These are phyloP conservation scores for Rhadinocentrus ornatus DNA, from an alignment of 2,797 vertebrate species.

Conservation along the genomic window DNA sequence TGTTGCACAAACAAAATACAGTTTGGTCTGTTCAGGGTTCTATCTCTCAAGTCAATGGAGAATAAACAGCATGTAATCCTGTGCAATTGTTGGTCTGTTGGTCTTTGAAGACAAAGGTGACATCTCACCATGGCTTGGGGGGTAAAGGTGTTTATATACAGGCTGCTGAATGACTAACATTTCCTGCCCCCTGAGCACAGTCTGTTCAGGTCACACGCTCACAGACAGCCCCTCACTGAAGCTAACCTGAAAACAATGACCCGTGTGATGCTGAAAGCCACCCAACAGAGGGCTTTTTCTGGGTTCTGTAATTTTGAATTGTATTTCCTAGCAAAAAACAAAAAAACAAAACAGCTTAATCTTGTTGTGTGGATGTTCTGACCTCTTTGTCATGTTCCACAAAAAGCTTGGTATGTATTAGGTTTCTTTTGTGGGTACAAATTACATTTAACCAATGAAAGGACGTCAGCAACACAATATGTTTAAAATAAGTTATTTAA, in stretches of 20 bases:
- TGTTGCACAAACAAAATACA: constrained; percentile 9
- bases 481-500: background rate
- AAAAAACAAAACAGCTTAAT: constrained; percentile 13
- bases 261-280: constrained; percentile 48
- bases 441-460: background rate
- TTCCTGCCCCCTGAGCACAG: constrained; percentile 68
- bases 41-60: constrained; percentile 10
- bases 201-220: constrained; percentile 65
- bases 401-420: background rate
- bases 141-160: constrained; percentile 68
- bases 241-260: constrained; percentile 53
- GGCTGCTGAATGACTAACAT: constrained; percentile 68
- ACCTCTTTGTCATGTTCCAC: constrained; percentile 9
- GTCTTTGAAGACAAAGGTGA: constrained; percentile 64
- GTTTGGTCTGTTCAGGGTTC: background rate
- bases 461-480: background rate
- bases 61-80: constrained; percentile 30
- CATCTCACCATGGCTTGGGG: constrained; percentile 57
- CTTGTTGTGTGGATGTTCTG: constrained; percentile 6
- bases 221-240: constrained; percentile 45
- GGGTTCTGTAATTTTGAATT: background rate
- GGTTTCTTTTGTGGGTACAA: background rate
- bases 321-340: background rate
- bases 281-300: constrained; percentile 28
- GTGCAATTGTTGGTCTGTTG: constrained; percentile 40